phyloP scores from a whole-genome alignment of 2,113 vertebrate genomes.

The Octodon degus region DNA sequence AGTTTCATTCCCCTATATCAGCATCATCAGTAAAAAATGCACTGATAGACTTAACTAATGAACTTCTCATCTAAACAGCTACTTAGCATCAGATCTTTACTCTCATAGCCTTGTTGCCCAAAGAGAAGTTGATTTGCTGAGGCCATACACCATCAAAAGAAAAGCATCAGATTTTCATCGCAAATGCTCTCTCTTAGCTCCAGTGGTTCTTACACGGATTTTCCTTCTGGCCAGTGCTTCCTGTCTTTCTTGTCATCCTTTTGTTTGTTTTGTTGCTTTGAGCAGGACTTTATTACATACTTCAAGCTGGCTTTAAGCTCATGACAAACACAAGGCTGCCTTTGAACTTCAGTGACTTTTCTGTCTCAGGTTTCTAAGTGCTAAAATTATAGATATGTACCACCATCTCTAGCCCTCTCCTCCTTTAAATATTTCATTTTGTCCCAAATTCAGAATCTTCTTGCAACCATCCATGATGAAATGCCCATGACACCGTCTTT shows the following conservation, averaged over 20 bases:
- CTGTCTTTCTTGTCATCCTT: neutral
- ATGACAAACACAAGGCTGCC: neutral
- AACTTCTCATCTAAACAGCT: neutral
- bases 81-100: neutral
- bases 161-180: neutral
- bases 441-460: neutral
- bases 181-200: neutral
- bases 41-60: neutral
- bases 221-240: neutral
- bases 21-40: neutral
- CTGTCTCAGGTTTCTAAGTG: neutral
- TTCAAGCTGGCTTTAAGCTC: neutral
- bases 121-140: neutral
- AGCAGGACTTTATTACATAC: neutral
- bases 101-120: neutral
- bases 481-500: neutral
- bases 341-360: neutral
- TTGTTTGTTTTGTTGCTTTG: neutral
- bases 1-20: too few species aligned
- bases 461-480: neutral
- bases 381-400: neutral
- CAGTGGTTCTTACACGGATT: neutral
- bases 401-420: neutral
- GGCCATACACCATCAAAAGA: neutral
- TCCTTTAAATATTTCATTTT: neutral